Conservation (phyloP, 2,797 vertebrate species). For the Anguilla pacifica region DNA sequence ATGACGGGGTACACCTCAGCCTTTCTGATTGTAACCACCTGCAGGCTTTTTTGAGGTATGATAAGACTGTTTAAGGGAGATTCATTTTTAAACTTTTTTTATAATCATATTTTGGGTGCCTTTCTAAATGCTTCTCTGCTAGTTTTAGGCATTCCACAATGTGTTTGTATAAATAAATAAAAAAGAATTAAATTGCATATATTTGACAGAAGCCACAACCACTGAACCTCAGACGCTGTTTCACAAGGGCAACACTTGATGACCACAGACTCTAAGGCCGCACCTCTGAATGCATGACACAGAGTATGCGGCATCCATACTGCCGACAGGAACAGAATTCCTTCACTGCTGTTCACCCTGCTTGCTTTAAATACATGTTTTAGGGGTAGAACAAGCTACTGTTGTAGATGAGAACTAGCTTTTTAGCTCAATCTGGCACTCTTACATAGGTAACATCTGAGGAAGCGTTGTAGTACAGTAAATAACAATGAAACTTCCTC, state of each 20-base stretch:
- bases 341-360: background rate
- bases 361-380: constrained; percentile 4
- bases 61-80: background rate
- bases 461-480: no score
- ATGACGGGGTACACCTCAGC: constrained; percentile 8
- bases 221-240: background rate
- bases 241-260: background rate
- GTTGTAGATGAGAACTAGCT: no score
- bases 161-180: background rate
- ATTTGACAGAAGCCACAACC: background rate
- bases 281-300: background rate
- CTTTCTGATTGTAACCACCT: background rate
- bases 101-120: background rate
- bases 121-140: background rate
- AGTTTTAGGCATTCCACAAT: background rate
- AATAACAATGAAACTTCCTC: no score
- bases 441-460: background rate
- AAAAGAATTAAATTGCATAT: background rate
- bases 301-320: background rate
- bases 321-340: background rate
- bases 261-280: background rate
- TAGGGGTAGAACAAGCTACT: background rate
- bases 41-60: background rate
- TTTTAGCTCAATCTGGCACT: background rate
- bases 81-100: background rate